These are phyloP conservation scores for Limnephilus lunatus DNA, from an alignment of 2,888 invertebrate genomes.

Conservation along the genomic window DNA sequence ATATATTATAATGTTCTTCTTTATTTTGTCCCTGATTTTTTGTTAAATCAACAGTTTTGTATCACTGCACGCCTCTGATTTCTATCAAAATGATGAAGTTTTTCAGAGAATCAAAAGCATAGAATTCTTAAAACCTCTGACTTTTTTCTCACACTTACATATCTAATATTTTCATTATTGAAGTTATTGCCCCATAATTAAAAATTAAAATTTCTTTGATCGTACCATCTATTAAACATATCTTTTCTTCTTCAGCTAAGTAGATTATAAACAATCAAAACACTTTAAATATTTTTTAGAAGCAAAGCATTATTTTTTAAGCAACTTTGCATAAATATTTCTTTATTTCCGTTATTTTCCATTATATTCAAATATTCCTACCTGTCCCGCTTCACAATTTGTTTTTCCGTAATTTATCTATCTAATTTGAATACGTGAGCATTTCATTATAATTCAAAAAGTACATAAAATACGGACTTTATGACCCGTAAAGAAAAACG, in stretches of 20 bases:
- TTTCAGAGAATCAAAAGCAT: too few relatives aligned
- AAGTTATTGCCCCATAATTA: neutral
- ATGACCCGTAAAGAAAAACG: conserved; percentile 48
- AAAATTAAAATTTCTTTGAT: neutral
- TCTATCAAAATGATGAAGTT: too few relatives aligned
- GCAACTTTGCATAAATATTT: neutral
- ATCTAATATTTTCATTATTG: neutral
- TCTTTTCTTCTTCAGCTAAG: neutral
- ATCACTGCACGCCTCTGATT: too few relatives aligned
- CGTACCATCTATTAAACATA: neutral
- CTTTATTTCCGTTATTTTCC: neutral
- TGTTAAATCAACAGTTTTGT: too few relatives aligned
- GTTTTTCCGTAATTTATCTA: conserved; percentile 11
- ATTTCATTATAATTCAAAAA: conserved; percentile 31
- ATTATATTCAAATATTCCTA: conserved; percentile 2
- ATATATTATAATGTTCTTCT: too few relatives aligned
- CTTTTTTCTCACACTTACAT: neutral
- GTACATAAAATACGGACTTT: conserved; percentile 41
- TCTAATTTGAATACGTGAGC: conserved; percentile 31
- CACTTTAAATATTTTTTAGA: neutral
- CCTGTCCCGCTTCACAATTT: conserved; percentile 8
- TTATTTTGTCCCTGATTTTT: too few relatives aligned
- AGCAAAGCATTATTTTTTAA: neutral
- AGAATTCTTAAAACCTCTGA: neutral
- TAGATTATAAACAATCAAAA: neutral